Percentiles rank a stretch among this genome's conserved stretches.
Evolutionary conservation across 2,888 invertebrate species (phyloP).

Genomic region (Melinopterus prodromus): DNA sequence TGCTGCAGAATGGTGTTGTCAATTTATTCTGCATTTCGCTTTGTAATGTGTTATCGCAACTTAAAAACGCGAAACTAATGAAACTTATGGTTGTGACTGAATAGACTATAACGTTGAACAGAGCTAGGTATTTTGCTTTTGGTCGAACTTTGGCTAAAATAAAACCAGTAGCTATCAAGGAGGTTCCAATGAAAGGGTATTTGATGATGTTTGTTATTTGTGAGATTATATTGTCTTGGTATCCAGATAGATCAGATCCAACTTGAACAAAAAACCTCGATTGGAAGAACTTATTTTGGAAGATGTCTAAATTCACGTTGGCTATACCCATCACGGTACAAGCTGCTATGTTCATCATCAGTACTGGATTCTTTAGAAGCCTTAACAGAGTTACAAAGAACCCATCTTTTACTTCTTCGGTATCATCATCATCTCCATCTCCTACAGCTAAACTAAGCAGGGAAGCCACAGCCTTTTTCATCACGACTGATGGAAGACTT

Average conservation of each 20-base stretch:
- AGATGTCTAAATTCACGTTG: constrained; percentile 63
- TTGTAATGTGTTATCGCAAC: constrained; percentile 59
- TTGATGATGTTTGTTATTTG: constrained; percentile 64
- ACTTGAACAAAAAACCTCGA: constrained; percentile 62
- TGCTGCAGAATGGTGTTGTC: constrained; percentile 64
- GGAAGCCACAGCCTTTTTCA: constrained; percentile 66
- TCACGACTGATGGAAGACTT: constrained; percentile 63
- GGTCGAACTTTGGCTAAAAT: constrained; percentile 64
- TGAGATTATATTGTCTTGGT: constrained; percentile 65
- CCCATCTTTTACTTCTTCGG: constrained; percentile 41
- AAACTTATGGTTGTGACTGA: constrained; percentile 61
- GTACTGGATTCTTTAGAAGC: constrained; percentile 65
- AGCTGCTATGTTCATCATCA: constrained; percentile 64
- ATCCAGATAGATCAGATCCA: constrained; percentile 59
- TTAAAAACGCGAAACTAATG: constrained; percentile 53
- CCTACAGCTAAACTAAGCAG: constrained; percentile 62
- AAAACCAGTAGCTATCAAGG: constrained; percentile 64
- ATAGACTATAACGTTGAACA: constrained; percentile 62
- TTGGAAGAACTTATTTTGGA: constrained; percentile 67
- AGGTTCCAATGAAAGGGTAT: constrained; percentile 65
- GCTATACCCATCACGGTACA: constrained; percentile 64
- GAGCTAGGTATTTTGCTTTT: constrained; percentile 61
- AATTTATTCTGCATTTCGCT: constrained; percentile 61
- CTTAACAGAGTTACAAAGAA: constrained; percentile 63
- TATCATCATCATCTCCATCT: constrained; percentile 39